A percentile compares a stretch with the other conserved stretches of the same genome.
phyloP scores from a whole-genome alignment of 1,140 invertebrate genomes.

The Archivesica marissinica region DNA sequence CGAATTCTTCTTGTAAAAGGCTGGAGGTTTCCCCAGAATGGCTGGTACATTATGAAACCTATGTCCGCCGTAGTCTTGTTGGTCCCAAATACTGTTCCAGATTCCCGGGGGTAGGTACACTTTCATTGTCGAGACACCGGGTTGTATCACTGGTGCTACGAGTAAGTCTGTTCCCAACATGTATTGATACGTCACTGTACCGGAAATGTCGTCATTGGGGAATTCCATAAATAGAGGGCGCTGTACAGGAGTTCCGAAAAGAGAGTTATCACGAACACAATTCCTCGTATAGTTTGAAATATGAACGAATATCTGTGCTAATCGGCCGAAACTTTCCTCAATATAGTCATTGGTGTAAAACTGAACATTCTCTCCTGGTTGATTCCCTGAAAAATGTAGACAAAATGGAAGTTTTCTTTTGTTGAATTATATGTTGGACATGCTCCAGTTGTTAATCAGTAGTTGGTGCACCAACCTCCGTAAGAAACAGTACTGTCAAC shows the following conservation, averaged over 20 bases:
- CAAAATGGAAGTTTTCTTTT: no score
- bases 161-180: constrained; percentile 82
- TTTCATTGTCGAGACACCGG: constrained; percentile 51
- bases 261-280: constrained; percentile 68
- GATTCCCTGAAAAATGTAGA: constrained; percentile 77
- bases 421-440: no score
- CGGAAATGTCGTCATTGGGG: constrained; percentile 70
- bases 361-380: constrained; percentile 81
- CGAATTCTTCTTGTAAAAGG: constrained; percentile 65
- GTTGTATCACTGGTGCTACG: constrained; percentile 80
- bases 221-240: constrained; percentile 81
- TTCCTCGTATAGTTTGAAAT: constrained; percentile 78
- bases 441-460: no score
- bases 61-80: constrained; percentile 25
- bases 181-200: constrained; percentile 79
- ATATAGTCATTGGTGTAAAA: constrained; percentile 79
- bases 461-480: no score
- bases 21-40: constrained; percentile 73
- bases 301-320: constrained; percentile 76
- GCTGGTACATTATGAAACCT: constrained; percentile 60
- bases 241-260: constrained; percentile 78
- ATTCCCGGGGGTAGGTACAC: constrained; percentile 66
- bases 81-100: constrained; percentile 72
- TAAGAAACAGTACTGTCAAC: no score
- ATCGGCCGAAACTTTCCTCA: constrained; percentile 77